A percentile compares a stretch with the other conserved stretches of the same genome.
Conservation (phyloP, 1,140 invertebrate genomes). For the Nebria ingens region DNA sequence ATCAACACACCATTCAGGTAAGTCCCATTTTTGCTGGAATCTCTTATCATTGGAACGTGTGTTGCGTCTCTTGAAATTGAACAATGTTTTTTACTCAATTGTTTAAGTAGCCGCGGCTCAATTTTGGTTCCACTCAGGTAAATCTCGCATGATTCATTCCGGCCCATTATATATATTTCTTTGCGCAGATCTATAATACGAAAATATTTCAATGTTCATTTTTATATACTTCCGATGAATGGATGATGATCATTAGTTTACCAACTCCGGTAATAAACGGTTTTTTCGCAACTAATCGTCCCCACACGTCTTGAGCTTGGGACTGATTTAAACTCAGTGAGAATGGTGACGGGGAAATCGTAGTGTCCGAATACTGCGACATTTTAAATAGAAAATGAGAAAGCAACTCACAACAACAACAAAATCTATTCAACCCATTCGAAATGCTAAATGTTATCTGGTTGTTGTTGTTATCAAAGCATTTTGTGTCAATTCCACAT, state of each 20-base stretch:
- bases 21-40: not conserved
- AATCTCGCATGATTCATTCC: not conserved
- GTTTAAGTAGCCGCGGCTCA: not conserved
- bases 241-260: not conserved
- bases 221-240: not conserved
- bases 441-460: no score
- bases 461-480: no score
- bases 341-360: no score
- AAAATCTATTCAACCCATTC: no score
- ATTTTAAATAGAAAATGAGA: no score
- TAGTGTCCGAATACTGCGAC: no score
- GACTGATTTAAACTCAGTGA: no score
- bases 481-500: no score
- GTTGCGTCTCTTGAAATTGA: not conserved
- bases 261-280: not conserved
- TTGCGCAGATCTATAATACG: not conserved
- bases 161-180: not conserved
- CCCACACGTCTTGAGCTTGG: no score
- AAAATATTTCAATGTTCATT: not conserved
- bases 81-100: not conserved
- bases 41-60: not conserved
- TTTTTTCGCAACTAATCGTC: not conserved
- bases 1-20: not conserved
- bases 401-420: no score
- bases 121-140: not conserved